Evolutionary conservation across 2,888 invertebrate species (phyloP).

Genomic region (Gortyna flavago): DNA sequence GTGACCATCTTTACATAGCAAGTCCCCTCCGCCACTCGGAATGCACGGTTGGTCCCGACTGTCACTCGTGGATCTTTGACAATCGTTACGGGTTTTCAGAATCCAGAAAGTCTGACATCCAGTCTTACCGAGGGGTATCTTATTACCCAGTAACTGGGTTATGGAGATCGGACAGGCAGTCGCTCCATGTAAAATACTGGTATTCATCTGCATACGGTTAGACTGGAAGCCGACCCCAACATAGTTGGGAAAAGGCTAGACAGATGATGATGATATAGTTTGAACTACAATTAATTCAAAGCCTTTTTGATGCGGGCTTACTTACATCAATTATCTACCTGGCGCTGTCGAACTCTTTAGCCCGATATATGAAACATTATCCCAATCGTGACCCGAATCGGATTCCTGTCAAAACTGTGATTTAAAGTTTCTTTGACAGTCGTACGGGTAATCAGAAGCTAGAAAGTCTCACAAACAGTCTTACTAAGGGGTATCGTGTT

Average conservation of each 20-base stretch:
- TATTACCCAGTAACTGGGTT: not conserved
- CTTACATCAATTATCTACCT: too few relatives aligned
- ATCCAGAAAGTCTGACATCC: not conserved
- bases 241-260: not conserved
- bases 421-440: not conserved
- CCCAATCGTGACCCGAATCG: too few relatives aligned
- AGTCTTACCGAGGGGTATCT: not conserved
- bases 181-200: not conserved
- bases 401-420: too few relatives aligned
- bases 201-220: not conserved
- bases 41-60: not conserved
- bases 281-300: too few relatives aligned
- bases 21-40: too few relatives aligned
- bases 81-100: not conserved
- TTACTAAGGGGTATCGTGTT: not conserved
- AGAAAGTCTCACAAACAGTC: not conserved
- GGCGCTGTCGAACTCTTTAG: too few relatives aligned
- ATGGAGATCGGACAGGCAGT: not conserved
- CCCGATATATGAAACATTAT: too few relatives aligned
- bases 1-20: too few relatives aligned
- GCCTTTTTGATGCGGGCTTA: too few relatives aligned
- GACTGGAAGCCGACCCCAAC: not conserved
- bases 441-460: not conserved
- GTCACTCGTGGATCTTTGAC: not conserved
- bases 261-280: too few relatives aligned